Base-by-base conservation (phyloP, 2,797 vertebrate genomes). In the Phoxinus dragarum region DNA sequence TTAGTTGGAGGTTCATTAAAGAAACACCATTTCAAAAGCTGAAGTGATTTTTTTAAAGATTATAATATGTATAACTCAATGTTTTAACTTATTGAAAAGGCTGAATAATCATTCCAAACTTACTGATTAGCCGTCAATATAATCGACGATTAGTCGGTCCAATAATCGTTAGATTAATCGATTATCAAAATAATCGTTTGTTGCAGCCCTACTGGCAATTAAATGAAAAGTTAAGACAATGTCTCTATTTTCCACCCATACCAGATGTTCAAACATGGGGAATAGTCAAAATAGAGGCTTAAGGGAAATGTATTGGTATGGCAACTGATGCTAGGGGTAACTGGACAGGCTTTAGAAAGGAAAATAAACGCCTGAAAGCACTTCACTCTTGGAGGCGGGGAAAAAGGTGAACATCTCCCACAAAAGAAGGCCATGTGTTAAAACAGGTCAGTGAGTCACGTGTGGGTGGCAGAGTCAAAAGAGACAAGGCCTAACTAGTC, bases 311-410 rank as follows among this genome's bases (percentile, higher is more conserved):
- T 79, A 72, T 8, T 42, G 81, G 68, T 81, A 79, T 84, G 81
- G 84, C 36, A 84, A 86, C 77, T n/a, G 81, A 80, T 86, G 78
- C 84, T 74, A 87, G 64, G 77, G 49, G 44, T 67, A 27, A 66
- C 71, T 74, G 80, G 72, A 77, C 56, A 73, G 52, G 31, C 40
- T 44, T 68, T 31, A 27, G 10, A 82, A 86, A 73, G 31, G 21
- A 90, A 91, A 88, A 88, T 75, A 88, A 87, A 88, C 73, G 2
- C 42, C 36, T 10, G 23, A 79, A 78, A 73, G 44, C 61, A 88
- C 87, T 82, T 78, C 80, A 79, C 66, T 80, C 34, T 44, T 67
- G 49, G 56, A 42, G 47, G 31, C 19, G 12, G 16, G 64, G 40
- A 36, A 56, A 81, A 79, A 80, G 84, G 77, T 85, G 80, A 89